Conservation (phyloP, 2,797 vertebrate genomes). For the Gorsachius magnificus region DNA sequence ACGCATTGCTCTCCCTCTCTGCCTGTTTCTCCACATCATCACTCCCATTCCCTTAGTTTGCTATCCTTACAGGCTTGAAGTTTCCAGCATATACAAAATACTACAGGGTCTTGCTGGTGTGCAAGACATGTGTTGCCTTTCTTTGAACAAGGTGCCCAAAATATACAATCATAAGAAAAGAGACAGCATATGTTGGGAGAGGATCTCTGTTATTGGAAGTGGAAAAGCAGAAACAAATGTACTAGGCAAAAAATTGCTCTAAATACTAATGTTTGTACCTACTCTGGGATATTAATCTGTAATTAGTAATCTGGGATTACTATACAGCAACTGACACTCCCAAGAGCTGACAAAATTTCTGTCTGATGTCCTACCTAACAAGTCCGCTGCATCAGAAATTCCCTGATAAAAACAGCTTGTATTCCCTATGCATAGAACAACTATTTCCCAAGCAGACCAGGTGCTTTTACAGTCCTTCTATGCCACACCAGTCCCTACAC, state of each 20-base stretch:
- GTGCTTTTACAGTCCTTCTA: neutral
- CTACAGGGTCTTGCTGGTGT: too few species aligned
- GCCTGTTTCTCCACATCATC: neutral
- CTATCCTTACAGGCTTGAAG: neutral
- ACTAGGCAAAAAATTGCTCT: neutral
- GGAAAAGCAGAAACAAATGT: neutral
- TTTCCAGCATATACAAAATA: neutral
- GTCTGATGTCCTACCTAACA: neutral
- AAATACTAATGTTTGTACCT: neutral
- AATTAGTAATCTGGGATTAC: neutral
- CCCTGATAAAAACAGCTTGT: neutral
- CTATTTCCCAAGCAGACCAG: neutral
- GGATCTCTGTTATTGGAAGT: neutral
- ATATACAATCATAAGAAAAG: neutral
- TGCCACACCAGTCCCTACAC: neutral
- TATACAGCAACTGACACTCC: fast-evolving
- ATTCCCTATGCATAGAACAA: neutral
- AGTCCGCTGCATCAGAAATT: neutral
- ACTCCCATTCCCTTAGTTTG: neutral
- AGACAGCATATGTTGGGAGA: fast-evolving
- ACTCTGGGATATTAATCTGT: neutral
- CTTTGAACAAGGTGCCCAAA: neutral
- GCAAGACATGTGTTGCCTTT: neutral
- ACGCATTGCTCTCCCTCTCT: neutral
- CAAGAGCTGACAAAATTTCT: neutral